These are phyloP conservation scores for Alviniconcha marisindica DNA, from an alignment of 1,140 invertebrate species.

Conservation along the genomic window DNA sequence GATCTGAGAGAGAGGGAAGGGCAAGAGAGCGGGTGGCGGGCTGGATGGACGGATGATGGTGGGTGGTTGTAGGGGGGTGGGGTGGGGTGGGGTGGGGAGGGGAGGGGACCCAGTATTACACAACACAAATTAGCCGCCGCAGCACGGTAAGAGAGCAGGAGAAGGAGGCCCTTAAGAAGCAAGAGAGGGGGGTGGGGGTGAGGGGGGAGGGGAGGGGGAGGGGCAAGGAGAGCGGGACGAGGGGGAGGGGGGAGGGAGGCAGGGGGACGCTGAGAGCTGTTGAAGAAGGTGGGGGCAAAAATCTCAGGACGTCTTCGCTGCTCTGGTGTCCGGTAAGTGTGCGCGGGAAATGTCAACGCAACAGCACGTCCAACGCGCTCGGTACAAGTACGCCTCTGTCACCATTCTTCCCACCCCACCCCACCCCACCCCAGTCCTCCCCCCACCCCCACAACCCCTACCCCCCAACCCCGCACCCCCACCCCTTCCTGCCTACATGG, in stretches of 20 bases:
- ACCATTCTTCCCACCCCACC: not conserved
- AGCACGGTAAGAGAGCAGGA: conserved; percentile 12
- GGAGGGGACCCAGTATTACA: conserved; percentile 31
- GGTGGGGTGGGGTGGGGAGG: not conserved
- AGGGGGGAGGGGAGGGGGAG: not conserved
- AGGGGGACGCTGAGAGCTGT: not conserved
- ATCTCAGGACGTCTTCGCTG: not conserved
- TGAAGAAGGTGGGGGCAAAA: conserved; percentile 1
- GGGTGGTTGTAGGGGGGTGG: not conserved
- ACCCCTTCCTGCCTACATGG: not conserved
- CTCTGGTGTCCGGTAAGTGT: not conserved
- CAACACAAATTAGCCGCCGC: conserved; percentile 39
- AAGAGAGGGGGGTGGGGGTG: not conserved
- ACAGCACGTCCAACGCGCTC: not conserved
- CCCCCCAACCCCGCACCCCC: not conserved
- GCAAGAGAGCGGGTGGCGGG: not conserved
- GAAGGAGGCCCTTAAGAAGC: too few species aligned
- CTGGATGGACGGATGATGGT: not conserved
- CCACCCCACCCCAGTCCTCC: not conserved
- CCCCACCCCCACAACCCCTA: not conserved
- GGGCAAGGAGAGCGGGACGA: not conserved
- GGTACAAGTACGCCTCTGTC: not conserved
- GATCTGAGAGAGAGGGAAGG: not conserved
- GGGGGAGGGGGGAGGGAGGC: not conserved
- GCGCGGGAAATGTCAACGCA: conserved; percentile 2